Conservation (phyloP, 2,797 vertebrate genomes). For the Sciurus carolinensis region DNA sequence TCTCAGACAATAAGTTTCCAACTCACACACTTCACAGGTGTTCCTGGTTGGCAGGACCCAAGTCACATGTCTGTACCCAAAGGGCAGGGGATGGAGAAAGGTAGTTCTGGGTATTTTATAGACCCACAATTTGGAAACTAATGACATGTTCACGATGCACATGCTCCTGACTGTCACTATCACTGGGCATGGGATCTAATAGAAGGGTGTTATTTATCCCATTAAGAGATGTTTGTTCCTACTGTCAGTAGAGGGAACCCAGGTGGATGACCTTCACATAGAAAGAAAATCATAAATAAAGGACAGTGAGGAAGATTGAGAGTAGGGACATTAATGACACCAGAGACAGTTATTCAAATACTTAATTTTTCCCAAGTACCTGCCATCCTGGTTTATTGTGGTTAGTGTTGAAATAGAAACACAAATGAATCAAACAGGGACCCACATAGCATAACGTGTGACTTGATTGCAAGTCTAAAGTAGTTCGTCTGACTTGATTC, state of each 20-base stretch:
- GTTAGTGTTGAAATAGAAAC: neutral
- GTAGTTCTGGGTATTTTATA: neutral
- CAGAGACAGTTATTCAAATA: neutral
- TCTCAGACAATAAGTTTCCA: neutral
- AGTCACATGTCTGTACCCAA: neutral
- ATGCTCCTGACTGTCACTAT: too few relatives aligned
- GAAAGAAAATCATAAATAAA: neutral
- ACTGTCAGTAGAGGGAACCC: neutral
- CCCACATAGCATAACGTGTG: neutral
- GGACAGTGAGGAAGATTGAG: neutral
- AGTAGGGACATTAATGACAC: neutral
- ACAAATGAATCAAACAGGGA: neutral
- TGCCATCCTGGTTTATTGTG: neutral
- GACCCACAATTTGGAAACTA: neutral
- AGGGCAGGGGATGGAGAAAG: too few relatives aligned
- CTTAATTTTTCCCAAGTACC: neutral
- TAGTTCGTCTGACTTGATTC: neutral
- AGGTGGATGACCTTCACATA: neutral
- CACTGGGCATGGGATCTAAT: neutral
- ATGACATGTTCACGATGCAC: too few relatives aligned
- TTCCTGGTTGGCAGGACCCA: neutral
- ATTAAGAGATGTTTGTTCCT: neutral
- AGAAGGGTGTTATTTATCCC: neutral
- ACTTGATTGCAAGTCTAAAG: neutral
- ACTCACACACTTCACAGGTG: neutral